A percentile compares a stretch with the other conserved stretches of the same genome.
phyloP scores from a whole-genome alignment of 2,797 vertebrate genomes.

The Picus viridis region DNA sequence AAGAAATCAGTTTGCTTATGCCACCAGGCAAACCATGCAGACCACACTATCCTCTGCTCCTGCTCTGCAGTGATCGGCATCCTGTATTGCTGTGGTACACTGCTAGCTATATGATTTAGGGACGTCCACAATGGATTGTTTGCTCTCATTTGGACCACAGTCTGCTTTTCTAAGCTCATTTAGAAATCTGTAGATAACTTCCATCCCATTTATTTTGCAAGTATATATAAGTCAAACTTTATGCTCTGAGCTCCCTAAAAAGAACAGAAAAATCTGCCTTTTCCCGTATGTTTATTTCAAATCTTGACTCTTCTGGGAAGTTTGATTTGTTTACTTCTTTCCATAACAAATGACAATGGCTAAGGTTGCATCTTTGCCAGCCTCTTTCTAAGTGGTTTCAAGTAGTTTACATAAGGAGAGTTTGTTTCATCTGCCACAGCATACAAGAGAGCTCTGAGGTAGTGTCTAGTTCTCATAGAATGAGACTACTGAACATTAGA shows the following conservation, averaged over 20 bases:
- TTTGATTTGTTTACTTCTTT: background rate
- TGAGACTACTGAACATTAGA: background rate
- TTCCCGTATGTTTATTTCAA: background rate
- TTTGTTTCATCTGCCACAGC: conserved; percentile 7
- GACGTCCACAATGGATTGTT: background rate
- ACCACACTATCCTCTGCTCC: background rate
- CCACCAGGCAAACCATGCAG: fast-evolving
- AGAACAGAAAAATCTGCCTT: background rate
- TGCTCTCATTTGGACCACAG: background rate
- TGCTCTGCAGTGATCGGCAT: background rate
- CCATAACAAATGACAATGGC: background rate
- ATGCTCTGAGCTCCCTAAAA: background rate
- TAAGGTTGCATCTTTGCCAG: conserved; percentile 1
- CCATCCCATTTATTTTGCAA: background rate
- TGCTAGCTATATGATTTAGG: background rate
- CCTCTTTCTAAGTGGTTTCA: background rate
- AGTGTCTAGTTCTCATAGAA: background rate
- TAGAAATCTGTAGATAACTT: background rate
- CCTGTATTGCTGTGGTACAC: fast-evolving
- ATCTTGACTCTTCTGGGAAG: background rate
- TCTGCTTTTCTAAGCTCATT: background rate
- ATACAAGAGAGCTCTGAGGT: background rate
- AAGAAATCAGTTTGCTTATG: background rate
- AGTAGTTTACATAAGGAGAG: conserved; percentile 4
- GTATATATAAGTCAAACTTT: background rate